Evolutionary conservation across 92 coral and sea anemone species (phyloP).

Genomic region (Desmophyllum pertusum): DNA sequence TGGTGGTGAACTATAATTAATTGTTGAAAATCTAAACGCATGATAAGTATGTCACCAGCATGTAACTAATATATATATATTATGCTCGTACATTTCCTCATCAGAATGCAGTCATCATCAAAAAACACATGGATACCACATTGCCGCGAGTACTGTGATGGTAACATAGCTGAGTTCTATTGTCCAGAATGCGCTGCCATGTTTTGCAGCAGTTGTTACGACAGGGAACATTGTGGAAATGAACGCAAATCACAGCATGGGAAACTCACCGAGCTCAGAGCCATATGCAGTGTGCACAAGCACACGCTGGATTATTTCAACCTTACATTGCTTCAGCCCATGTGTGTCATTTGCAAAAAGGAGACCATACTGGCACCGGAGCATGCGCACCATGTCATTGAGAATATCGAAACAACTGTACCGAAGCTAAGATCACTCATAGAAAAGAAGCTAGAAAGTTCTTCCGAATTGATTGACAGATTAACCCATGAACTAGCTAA

Average conservation of each 20-base stretch:
- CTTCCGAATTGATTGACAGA: slow-evolving; percentile 43
- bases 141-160: slow-evolving; percentile 87
- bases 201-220: slow-evolving; percentile 86
- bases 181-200: slow-evolving; percentile 96
- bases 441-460: slow-evolving; percentile 57
- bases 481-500: slow-evolving; percentile 24
- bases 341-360: slow-evolving; percentile 77
- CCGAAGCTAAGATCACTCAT: slow-evolving; percentile 67
- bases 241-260: slow-evolving; percentile 84
- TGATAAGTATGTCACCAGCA: no score
- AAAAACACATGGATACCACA: slow-evolving; percentile 11
- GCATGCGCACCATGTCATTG: slow-evolving; percentile 54
- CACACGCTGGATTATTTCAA: slow-evolving; percentile 89
- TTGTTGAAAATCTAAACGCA: no score
- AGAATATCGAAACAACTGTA: slow-evolving; percentile 52
- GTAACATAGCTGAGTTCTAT: slow-evolving; percentile 78
- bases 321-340: slow-evolving; percentile 63
- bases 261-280: slow-evolving; percentile 65
- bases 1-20: no score
- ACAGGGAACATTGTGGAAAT: slow-evolving; percentile 82
- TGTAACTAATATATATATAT: background rate
- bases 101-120: slow-evolving; percentile 31
- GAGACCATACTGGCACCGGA: slow-evolving; percentile 38
- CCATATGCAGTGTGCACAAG: slow-evolving; percentile 78
- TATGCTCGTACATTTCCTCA: background rate